Percentiles rank a stretch among this genome's conserved stretches.
Conservation (phyloP, 2,888 invertebrate species). For the Metacarcinus magister region DNA sequence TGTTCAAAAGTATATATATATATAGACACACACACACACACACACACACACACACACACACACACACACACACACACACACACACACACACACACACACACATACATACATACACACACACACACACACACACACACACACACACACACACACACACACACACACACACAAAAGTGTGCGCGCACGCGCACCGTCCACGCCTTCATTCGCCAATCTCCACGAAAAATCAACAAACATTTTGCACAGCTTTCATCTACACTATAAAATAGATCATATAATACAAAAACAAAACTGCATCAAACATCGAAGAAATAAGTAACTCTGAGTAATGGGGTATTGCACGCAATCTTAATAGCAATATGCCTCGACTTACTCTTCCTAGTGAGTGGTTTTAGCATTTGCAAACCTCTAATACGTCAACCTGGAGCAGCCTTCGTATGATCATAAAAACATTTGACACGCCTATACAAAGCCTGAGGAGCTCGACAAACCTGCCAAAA, state of each 20-base stretch:
- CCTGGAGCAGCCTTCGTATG: not conserved
- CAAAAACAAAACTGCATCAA: not conserved
- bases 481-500: slow-evolving; percentile 14
- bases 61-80: not conserved
- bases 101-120: too few species aligned
- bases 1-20: not conserved
- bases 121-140: not conserved
- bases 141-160: not conserved
- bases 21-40: not conserved
- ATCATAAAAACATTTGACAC: not conserved
- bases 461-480: not conserved
- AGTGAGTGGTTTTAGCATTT: not conserved
- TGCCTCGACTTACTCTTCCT: not conserved
- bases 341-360: not conserved
- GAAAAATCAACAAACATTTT: not conserved
- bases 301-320: not conserved
- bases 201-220: not conserved
- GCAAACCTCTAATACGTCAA: not conserved
- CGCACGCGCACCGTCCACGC: not conserved
- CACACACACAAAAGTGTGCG: not conserved
- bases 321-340: not conserved
- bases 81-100: not conserved
- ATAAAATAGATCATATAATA: not conserved
- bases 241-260: not conserved
- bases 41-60: not conserved